Base-by-base conservation (phyloP, 1,140 invertebrate species). In the Muscidifurax raptorellus region DNA sequence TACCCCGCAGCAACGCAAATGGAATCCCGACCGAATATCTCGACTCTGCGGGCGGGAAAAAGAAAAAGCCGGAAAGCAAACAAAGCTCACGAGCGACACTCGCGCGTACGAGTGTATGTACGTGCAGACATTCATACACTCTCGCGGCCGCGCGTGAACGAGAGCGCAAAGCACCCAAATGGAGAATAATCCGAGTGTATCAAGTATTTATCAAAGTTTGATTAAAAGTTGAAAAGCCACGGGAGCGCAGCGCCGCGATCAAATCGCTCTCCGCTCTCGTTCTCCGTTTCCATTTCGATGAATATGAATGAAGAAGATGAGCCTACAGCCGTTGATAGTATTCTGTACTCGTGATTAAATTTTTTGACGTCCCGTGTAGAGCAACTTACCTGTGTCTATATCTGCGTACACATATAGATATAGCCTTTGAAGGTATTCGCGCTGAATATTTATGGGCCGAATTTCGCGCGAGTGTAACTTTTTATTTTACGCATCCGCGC, bases 271-370 rank as follows among this genome's bases (percentile, higher is more conserved):
- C 1, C n/a, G n/a, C n/a, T 15, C n/a, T 59, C 28, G 32, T 67
- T 85, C 36, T 76, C 40, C 74, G 44, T 76, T 82, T 85, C 44
- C 74, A 85, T 81, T 78, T 71, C 79, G 40, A 85, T 82, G 79
- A 85, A 85, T 85, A 77, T 71, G 72, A 82, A 77, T 81, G 74
- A 81, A 71, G 79, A n/a, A 76, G 36, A 13, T 47, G 44, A 47
- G 10, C 76, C 64, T 71, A 47, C 13, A 6, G 52, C 52, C 69
- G 40, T 2, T 6, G 32, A 32, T 2, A 2, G 32, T 32, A 32
- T 32, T 32, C 69, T 85, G 83, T 85, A 87, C 85, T 86, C 85
- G 82, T 86, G 85, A 88, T 88, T 86, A 87, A 87, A 87, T 88
- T 87, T 88, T 88, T 88, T 3, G 83, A 88, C 87, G 87, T 86